Evolutionary conservation across 2,888 invertebrate genomes (phyloP), one percentile per base, ranked within the genome.

Genomic region (Pecten maximus): DNA sequence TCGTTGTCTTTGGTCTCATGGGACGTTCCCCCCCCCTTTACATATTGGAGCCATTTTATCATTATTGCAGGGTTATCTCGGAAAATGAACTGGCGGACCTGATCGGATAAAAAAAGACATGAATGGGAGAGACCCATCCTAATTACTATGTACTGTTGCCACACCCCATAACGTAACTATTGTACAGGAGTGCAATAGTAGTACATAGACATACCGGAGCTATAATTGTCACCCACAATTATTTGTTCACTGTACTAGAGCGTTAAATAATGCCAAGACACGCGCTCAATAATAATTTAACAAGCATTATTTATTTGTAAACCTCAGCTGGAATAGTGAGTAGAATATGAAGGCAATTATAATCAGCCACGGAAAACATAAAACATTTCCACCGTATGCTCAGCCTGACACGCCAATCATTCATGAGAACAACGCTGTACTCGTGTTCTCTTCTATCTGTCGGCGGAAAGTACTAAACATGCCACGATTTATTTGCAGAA

Each of bases 261-360:
- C 74, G 35, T 28, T 74, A 74, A 74, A 8, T 74, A 74, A 35
- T 35, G 74, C 74, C 35, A 2, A 74, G 10, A 10, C 74, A 74
- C 15, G 74, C 28, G 28, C 28, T 35, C 19, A 28, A 74, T 54
- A 35, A 12, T 12, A 74, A 74, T 74, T 35, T 74, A 74, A 74
- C 74, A 74, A 74, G 74, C 74, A 28, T 74, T 74, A 74, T 74
- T 74, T 74, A 74, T 74, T 74, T 28, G 74, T 74, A 74, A 74
- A 35, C 74, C 74, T 74, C 74, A 74, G 74, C 74, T 74, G 74
- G 74, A 19, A 10, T 74, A 74, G 35, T 74, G 74, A 35, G 74
- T 35, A 74, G 74, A 35, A 74, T 35, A 74, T 74, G 74, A 74
- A 74, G 74, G 74, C 74, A 28, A 74, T 74, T 74, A 74, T 74